Percentiles rank a stretch among this genome's conserved stretches.
phyloP scores from a whole-genome alignment of 2,113 vertebrate species.

The Aphyosemion australe region DNA sequence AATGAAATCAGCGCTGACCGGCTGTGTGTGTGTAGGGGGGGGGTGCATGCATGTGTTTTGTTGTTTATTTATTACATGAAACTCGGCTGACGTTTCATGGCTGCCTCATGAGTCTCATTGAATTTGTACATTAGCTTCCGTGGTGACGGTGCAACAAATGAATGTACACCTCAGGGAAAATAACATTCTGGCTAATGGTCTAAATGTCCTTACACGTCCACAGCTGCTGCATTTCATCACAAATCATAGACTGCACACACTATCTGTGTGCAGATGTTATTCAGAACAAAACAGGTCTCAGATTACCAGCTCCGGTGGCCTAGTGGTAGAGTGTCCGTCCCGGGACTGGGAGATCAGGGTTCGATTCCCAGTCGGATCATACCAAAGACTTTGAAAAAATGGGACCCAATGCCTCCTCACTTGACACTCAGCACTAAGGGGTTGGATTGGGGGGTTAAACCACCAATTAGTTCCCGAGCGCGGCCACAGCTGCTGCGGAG shows the following conservation, averaged over 20 bases:
- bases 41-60: slow-evolving; percentile 1
- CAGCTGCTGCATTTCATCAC: neutral
- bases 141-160: slow-evolving; percentile 31
- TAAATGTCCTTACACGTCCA: slow-evolving; percentile 3
- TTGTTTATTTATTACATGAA: slow-evolving; percentile 28
- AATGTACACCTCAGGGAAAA: slow-evolving; percentile 26
- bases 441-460: too few species aligned
- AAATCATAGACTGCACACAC: neutral
- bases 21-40: neutral
- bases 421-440: too few species aligned
- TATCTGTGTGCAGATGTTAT: too few species aligned
- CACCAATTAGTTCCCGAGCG: too few species aligned
- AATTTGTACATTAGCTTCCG: slow-evolving; percentile 35
- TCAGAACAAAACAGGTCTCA: too few species aligned
- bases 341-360: too few species aligned
- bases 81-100: slow-evolving; percentile 50
- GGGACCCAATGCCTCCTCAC: too few species aligned
- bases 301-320: too few species aligned
- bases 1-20: slow-evolving; percentile 48
- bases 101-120: slow-evolving; percentile 29
- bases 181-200: slow-evolving; percentile 11
- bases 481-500: too few species aligned
- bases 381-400: too few species aligned
- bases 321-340: too few species aligned
- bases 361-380: too few species aligned